Percentiles rank a stretch among this genome's conserved stretches.
Evolutionary conservation across 2,113 vertebrate genomes (phyloP).

Genomic region (Rhodinocichla rosea): DNA sequence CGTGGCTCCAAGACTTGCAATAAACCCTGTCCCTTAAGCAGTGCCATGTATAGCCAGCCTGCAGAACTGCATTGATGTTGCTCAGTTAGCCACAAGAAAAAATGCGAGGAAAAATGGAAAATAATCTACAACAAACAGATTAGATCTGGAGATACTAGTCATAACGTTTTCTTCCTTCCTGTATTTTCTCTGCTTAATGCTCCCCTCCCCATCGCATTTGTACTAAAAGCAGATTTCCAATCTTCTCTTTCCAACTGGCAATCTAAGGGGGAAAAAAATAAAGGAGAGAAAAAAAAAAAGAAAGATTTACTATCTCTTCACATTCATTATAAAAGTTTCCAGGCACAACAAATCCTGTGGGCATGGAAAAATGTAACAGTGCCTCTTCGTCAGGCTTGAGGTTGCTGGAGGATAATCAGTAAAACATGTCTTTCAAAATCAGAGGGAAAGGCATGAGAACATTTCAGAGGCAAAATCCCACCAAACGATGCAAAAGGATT

Average conservation of each 20-base stretch:
- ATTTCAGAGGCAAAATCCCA: neutral
- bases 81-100: neutral
- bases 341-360: slow-evolving; percentile 8
- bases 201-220: neutral
- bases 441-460: slow-evolving; percentile 1
- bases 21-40: neutral
- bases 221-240: neutral
- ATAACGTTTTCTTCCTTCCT: slow-evolving; percentile 6
- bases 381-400: neutral
- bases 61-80: neutral
- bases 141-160: neutral
- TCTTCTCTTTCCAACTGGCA: neutral
- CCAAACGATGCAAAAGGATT: neutral
- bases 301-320: neutral
- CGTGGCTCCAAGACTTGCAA: neutral
- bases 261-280: neutral
- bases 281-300: neutral
- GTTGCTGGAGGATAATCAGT: slow-evolving; percentile 30
- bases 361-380: slow-evolving; percentile 16
- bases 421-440: slow-evolving; percentile 20
- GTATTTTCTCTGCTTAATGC: neutral
- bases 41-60: neutral
- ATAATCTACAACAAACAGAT: slow-evolving; percentile 18
- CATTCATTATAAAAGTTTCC: slow-evolving; percentile 20
- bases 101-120: slow-evolving; percentile 8